phyloP scores from a whole-genome alignment of 1,140 invertebrate species.

The Drosophila micromelanica region DNA sequence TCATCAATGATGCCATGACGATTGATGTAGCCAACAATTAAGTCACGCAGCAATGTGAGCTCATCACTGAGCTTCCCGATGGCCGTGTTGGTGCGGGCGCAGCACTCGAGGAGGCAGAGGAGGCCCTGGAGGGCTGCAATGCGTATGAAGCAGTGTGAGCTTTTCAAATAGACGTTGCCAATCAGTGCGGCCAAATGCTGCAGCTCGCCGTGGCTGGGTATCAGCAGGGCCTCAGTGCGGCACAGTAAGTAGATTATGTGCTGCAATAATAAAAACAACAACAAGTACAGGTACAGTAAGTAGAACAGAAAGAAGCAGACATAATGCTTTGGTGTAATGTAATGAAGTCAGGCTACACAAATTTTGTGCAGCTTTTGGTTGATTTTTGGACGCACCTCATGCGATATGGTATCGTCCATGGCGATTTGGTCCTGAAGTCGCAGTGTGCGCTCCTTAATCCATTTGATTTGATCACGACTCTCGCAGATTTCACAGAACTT shows the following conservation, averaged over 20 bases:
- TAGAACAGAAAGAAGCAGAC: constrained; percentile 17
- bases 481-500: constrained; percentile 84
- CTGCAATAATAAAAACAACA: constrained; percentile 34
- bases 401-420: constrained; percentile 83
- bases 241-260: constrained; percentile 83
- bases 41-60: constrained; percentile 87
- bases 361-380: too few relatives aligned
- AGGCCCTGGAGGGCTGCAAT: constrained; percentile 90
- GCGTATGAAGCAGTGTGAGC: constrained; percentile 86
- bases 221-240: constrained; percentile 77
- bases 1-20: constrained; percentile 87
- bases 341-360: too few relatives aligned
- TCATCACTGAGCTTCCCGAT: constrained; percentile 86
- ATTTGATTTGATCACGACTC: constrained; percentile 83
- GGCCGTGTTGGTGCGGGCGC: constrained; percentile 86
- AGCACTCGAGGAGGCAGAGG: constrained; percentile 91
- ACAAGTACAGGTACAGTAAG: neutral
- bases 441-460: constrained; percentile 79
- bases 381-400: constrained; percentile 62
- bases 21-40: constrained; percentile 89
- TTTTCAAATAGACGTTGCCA: constrained; percentile 85
- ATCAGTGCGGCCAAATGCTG: constrained; percentile 84
- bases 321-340: neutral
- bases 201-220: constrained; percentile 75
- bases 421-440: constrained; percentile 79